Evolutionary conservation across 2,888 invertebrate species (phyloP).

Genomic region (Automeris io): DNA sequence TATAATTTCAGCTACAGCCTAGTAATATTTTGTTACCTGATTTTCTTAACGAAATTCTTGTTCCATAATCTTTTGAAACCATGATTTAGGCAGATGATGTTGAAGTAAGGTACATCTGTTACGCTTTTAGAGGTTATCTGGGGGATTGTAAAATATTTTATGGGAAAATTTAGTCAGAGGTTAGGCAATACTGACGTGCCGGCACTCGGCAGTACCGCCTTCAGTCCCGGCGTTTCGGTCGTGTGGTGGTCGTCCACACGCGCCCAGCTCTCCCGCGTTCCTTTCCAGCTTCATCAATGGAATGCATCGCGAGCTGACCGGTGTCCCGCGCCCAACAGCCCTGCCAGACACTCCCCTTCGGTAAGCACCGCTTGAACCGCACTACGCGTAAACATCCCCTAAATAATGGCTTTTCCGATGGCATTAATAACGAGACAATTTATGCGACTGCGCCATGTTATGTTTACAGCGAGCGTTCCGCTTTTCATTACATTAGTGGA

Average conservation of each 20-base stretch:
- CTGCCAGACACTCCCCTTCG: constrained; percentile 20
- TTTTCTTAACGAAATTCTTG: no score
- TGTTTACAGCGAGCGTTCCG: constrained; percentile 46
- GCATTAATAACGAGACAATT: constrained; percentile 40
- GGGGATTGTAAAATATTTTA: no score
- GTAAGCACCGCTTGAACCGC: constrained; percentile 32
- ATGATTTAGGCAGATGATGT: no score
- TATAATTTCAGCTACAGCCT: no score
- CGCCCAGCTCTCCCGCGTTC: constrained; percentile 30
- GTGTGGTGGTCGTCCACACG: constrained; percentile 33
- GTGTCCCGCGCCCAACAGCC: constrained; percentile 26
- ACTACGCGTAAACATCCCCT: constrained; percentile 30
- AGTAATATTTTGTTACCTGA: no score
- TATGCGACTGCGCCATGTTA: constrained; percentile 54
- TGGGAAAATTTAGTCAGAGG: no score
- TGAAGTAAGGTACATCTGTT: no score
- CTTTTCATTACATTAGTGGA: constrained; percentile 46
- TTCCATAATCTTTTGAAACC: no score
- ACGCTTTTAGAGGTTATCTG: no score
- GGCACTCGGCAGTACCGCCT: constrained; percentile 55
- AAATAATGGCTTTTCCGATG: constrained; percentile 48
- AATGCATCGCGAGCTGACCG: constrained; percentile 64
- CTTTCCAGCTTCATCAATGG: constrained; percentile 52
- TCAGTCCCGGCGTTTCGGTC: constrained; percentile 54
- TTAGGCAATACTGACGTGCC: constrained; percentile 40